These are phyloP conservation scores for Bacillus rossius DNA, from an alignment of 1,140 invertebrate species.

Conservation along the genomic window DNA sequence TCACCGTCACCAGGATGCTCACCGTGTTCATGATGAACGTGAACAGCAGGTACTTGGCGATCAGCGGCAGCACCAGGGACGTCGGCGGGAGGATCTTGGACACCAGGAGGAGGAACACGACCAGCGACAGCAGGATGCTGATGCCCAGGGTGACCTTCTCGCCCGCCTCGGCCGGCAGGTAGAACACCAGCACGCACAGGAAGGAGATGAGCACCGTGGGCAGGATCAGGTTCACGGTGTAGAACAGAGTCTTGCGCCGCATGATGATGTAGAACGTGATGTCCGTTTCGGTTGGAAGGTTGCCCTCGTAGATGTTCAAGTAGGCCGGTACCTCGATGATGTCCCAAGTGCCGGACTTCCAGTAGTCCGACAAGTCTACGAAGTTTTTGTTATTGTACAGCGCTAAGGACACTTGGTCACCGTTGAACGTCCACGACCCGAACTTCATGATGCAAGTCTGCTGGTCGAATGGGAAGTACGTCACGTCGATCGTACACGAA, in stretches of 20 bases:
- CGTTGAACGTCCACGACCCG: conserved; percentile 98
- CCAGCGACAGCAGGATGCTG: conserved; percentile 97
- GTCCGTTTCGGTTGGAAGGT: conserved; percentile 86
- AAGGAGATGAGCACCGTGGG: conserved; percentile 98
- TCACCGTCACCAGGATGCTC: conserved; percentile 96
- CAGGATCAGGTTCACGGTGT: conserved; percentile 98
- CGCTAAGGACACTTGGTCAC: conserved; percentile 91
- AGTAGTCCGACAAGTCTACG: conserved; percentile 94
- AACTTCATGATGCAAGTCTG: conserved; percentile 99
- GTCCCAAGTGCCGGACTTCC: conserved; percentile 99
- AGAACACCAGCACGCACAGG: conserved; percentile 97
- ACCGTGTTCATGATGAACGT: conserved; percentile 99
- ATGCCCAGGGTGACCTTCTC: conserved; percentile 97
- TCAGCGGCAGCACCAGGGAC: conserved; percentile 90
- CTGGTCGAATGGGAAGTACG: conserved; percentile 98
- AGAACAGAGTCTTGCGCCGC: conserved; percentile 95
- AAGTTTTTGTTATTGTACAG: conserved; percentile 94
- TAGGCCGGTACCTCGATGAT: conserved; percentile 96
- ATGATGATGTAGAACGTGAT: conserved; percentile 98
- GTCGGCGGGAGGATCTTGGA: conserved; percentile 99
- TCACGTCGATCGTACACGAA: conserved; percentile 98
- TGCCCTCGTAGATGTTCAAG: conserved; percentile 72
- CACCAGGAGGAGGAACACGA: conserved; percentile 97
- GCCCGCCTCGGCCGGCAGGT: conserved; percentile 90
- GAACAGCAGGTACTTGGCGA: conserved; percentile 97